A percentile compares a stretch with the other conserved stretches of the same genome.
Evolutionary conservation across 2,797 vertebrate genomes (phyloP).

Genomic region (Hemitrygon akajei): DNA sequence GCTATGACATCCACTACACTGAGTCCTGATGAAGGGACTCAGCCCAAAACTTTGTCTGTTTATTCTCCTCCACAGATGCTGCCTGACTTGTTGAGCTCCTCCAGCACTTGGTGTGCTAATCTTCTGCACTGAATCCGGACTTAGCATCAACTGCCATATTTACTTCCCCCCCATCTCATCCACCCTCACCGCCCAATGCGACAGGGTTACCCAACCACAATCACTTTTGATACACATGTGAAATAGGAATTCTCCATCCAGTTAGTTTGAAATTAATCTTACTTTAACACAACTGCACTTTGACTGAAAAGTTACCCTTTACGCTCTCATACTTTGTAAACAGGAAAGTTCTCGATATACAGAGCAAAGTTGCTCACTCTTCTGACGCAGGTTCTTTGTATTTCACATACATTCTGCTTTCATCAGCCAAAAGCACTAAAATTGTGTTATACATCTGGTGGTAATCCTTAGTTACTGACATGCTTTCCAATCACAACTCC

Average conservation of each 20-base stretch:
- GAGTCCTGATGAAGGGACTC: too few relatives aligned
- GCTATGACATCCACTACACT: too few relatives aligned
- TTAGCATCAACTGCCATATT: not conserved
- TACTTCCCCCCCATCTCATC: not conserved
- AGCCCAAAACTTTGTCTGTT: too few relatives aligned
- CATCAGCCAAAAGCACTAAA: conserved; percentile 2
- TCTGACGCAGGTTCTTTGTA: not conserved
- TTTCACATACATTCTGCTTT: not conserved
- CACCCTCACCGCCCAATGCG: not conserved
- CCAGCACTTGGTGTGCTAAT: too few relatives aligned
- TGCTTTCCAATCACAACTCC: not conserved
- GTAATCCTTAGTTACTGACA: conserved; percentile 27
- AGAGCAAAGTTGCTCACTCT: not conserved
- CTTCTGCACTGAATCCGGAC: not conserved
- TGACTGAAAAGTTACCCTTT: not conserved
- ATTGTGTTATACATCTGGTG: not conserved
- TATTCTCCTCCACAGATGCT: too few relatives aligned
- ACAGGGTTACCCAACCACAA: not conserved
- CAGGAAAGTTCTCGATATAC: not conserved
- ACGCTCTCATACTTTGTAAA: not conserved
- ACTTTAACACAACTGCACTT: not conserved
- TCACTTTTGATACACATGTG: not conserved
- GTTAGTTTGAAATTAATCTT: not conserved
- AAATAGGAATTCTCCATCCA: not conserved
- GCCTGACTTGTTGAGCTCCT: too few relatives aligned